These are phyloP conservation scores for Drosophila kanekoi DNA, from an alignment of 2,888 invertebrate species.

Conservation along the genomic window DNA sequence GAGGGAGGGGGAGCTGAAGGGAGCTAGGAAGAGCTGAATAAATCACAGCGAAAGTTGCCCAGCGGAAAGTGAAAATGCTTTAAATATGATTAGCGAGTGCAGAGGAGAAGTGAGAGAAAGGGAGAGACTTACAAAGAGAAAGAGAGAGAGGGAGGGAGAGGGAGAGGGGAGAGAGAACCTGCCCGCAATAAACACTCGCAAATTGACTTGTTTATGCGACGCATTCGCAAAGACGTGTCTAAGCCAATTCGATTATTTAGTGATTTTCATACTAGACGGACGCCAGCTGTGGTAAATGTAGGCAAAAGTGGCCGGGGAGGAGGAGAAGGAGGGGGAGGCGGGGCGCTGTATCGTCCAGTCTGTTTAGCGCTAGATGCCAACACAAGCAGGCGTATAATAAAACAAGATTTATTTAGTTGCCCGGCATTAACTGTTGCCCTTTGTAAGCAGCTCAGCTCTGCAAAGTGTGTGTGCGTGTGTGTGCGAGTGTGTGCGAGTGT, in stretches of 20 bases:
- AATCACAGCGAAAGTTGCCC: constrained; percentile 66
- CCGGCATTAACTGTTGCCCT: constrained; percentile 78
- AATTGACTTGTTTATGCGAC: constrained; percentile 76
- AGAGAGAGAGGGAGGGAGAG: neutral
- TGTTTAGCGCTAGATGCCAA: constrained; percentile 22
- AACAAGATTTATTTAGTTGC: constrained; percentile 80
- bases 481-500: constrained; percentile 5
- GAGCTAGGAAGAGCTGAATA: constrained; percentile 37
- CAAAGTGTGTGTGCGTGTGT: constrained; percentile 9
- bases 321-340: neutral
- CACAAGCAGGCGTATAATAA: constrained; percentile 60
- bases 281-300: constrained; percentile 25
- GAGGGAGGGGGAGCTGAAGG: neutral
- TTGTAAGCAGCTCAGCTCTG: constrained; percentile 58
- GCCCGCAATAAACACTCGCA: constrained; percentile 53
- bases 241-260: constrained; percentile 75
- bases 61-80: constrained; percentile 71
- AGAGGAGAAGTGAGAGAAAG: neutral
- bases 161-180: neutral
- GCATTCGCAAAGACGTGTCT: constrained; percentile 45
- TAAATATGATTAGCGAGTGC: constrained; percentile 43
- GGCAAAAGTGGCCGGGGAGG: neutral
- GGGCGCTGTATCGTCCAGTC: constrained; percentile 14
- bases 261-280: constrained; percentile 60
- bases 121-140: neutral